These are phyloP conservation scores for Drosophila quasianomalipes DNA, from an alignment of 2,888 invertebrate genomes.

Conservation along the genomic window DNA sequence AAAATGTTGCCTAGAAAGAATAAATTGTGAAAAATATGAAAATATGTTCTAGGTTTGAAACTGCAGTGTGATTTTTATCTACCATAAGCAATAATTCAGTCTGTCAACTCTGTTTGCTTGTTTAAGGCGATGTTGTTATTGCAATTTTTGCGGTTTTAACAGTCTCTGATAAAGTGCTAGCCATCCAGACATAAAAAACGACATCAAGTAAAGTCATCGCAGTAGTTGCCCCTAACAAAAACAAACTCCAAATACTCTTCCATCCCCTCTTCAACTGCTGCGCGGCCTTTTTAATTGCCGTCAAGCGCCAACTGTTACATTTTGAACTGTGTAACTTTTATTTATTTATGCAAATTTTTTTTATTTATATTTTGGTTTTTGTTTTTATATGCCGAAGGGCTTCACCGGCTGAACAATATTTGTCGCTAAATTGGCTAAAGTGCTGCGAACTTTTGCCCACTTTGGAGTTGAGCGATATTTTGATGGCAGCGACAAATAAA, in stretches of 20 bases:
- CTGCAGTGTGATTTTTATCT: not conserved
- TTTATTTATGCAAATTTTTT: constrained; percentile 77
- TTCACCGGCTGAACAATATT: constrained; percentile 53
- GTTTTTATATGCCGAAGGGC: not conserved
- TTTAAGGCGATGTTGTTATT: constrained; percentile 19
- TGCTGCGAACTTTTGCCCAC: constrained; percentile 52
- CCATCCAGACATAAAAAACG: constrained; percentile 60
- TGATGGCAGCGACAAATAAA: constrained; percentile 62
- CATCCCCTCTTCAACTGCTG: constrained; percentile 5
- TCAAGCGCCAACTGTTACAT: constrained; percentile 74
- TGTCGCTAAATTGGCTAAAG: constrained; percentile 70
- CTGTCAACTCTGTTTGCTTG: not conserved
- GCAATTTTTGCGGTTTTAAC: constrained; percentile 66
- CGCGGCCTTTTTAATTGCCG: constrained; percentile 67
- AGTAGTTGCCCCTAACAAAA: constrained; percentile 19
- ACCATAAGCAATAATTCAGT: not conserved
- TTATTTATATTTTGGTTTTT: constrained; percentile 19
- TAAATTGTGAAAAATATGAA: not conserved
- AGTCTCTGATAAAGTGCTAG: constrained; percentile 69
- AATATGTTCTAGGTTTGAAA: not conserved
- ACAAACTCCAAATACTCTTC: constrained; percentile 23
- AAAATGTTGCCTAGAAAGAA: not conserved
- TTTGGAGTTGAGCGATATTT: constrained; percentile 37
- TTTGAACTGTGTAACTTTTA: constrained; percentile 70
- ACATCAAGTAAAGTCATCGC: constrained; percentile 23